phyloP scores from a whole-genome alignment of 2,797 vertebrate species.

The Sciurus vulgaris region DNA sequence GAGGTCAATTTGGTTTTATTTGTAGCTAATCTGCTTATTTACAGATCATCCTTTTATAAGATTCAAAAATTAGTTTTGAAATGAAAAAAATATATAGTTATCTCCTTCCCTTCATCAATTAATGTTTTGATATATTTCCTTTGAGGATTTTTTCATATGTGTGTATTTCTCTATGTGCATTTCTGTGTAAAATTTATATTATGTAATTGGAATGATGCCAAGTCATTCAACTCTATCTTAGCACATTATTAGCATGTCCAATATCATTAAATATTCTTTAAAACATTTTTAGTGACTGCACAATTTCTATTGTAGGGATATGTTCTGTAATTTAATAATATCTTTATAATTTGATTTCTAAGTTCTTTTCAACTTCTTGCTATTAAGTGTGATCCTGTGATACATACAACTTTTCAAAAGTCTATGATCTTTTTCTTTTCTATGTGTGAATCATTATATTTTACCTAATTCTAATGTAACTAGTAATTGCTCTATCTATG shows the following conservation, averaged over 20 bases:
- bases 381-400: background rate
- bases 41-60: background rate
- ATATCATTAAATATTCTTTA: conserved; percentile 12
- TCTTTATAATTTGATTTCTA: background rate
- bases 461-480: background rate
- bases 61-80: conserved; percentile 37
- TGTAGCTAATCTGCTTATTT: conserved; percentile 28
- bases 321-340: background rate
- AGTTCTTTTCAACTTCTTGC: background rate
- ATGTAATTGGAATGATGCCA: background rate
- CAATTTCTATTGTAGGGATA: background rate
- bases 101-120: background rate
- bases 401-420: background rate
- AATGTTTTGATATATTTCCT: conserved; percentile 10
- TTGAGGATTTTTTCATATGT: conserved; percentile 3
- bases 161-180: background rate
- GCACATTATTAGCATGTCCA: background rate
- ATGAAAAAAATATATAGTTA: background rate
- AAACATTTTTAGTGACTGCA: background rate
- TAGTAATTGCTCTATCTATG: background rate
- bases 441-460: background rate
- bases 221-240: background rate
- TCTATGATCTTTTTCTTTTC: background rate
- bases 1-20: background rate
- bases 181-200: background rate